Percentiles rank a stretch among this genome's conserved stretches.
Conservation (phyloP, 2,113 vertebrate genomes). For the Protobothrops mucrosquamatus region DNA sequence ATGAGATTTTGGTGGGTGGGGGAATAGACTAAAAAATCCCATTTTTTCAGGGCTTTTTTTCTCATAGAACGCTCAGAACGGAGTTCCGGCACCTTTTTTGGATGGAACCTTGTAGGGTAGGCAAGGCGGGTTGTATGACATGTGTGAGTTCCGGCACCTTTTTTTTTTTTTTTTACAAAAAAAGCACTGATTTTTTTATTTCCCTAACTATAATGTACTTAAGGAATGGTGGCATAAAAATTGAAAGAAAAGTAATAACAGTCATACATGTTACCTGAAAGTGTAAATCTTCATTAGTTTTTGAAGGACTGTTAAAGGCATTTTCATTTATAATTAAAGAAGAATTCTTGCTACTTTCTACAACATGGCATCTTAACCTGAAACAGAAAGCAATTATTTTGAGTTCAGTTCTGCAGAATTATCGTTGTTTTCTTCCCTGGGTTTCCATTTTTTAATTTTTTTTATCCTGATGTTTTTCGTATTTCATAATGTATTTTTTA, state of each 20-base stretch:
- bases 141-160: too few relatives aligned
- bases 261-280: slow-evolving; percentile 68
- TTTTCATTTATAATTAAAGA: slow-evolving; percentile 71
- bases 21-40: not conserved
- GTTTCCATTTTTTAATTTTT: not conserved
- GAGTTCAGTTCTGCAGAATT: not conserved
- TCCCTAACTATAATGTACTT: not conserved
- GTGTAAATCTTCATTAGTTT: slow-evolving; percentile 79
- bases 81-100: too few relatives aligned
- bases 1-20: not conserved
- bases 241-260: not conserved
- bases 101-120: too few relatives aligned
- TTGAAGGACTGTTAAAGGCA: slow-evolving; percentile 59
- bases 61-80: too few relatives aligned
- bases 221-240: not conserved
- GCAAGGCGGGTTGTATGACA: too few relatives aligned
- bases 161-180: too few relatives aligned
- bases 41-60: not conserved
- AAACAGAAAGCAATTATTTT: not conserved
- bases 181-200: not conserved
- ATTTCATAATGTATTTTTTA: not conserved
- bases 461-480: not conserved
- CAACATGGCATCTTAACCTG: slow-evolving; percentile 88
- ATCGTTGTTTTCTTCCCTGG: not conserved
- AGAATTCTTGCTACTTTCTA: slow-evolving; percentile 78